phyloP scores from a whole-genome alignment of 2,797 vertebrate genomes.

The Aythya fuligula region DNA sequence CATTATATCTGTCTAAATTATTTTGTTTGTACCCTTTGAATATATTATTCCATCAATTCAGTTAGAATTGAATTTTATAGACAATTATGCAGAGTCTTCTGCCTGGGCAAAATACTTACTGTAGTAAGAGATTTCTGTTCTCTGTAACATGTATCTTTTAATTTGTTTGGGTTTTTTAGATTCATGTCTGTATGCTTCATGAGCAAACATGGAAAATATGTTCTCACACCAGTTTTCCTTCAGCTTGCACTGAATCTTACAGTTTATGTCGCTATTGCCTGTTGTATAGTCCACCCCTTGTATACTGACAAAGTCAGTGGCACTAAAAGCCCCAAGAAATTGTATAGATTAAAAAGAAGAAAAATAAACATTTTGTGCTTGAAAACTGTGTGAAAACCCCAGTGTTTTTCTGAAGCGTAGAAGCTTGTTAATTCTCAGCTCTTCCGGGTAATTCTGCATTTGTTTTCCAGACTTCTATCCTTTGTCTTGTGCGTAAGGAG shows the following conservation, averaged over 20 bases:
- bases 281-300: slow-evolving; percentile 80
- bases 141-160: slow-evolving; percentile 84
- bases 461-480: background rate
- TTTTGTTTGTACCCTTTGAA: slow-evolving; percentile 81
- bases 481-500: background rate
- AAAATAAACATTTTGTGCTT: slow-evolving; percentile 98
- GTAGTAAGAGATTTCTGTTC: slow-evolving; percentile 92
- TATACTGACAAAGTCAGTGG: slow-evolving; percentile 83
- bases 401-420: slow-evolving; percentile 51
- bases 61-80: slow-evolving; percentile 91
- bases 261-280: slow-evolving; percentile 83
- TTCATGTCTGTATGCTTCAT: slow-evolving; percentile 77
- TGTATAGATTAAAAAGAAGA: slow-evolving; percentile 88
- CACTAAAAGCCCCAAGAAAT: slow-evolving; percentile 84
- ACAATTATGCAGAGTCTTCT: slow-evolving; percentile 87
- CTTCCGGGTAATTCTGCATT: background rate
- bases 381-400: slow-evolving; percentile 78
- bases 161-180: slow-evolving; percentile 79
- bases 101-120: slow-evolving; percentile 85
- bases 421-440: background rate
- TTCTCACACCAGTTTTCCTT: slow-evolving; percentile 71
- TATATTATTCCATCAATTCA: slow-evolving; percentile 87
- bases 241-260: slow-evolving; percentile 77
- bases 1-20: slow-evolving; percentile 77
- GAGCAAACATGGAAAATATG: slow-evolving; percentile 80